Percentiles rank a stretch among this genome's conserved stretches.
Evolutionary conservation across 2,888 invertebrate genomes (phyloP).

Genomic region (Macaria liturata): DNA sequence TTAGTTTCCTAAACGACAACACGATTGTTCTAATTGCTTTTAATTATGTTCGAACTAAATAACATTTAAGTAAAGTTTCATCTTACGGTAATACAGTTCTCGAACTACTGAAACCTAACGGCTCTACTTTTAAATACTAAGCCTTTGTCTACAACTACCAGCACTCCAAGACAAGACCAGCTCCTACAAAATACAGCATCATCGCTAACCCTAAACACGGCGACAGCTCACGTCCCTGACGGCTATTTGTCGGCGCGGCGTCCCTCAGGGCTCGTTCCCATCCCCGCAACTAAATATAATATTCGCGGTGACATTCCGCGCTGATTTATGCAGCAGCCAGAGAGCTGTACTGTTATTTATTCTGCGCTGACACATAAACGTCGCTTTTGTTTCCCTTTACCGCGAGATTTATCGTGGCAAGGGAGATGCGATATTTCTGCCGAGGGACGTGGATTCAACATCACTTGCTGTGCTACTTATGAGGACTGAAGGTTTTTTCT

Average conservation of each 20-base stretch:
- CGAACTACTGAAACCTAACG: too few species aligned
- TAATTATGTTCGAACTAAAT: too few species aligned
- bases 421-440: constrained; percentile 31
- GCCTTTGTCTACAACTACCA: too few species aligned
- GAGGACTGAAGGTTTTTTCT: background rate
- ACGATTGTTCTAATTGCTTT: too few species aligned
- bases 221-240: constrained; percentile 51
- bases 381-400: constrained; percentile 79
- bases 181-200: constrained; percentile 18
- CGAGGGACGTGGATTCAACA: constrained; percentile 13
- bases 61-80: too few species aligned
- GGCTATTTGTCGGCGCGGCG: constrained; percentile 67
- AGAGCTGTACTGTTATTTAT: constrained; percentile 25
- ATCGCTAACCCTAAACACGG: constrained; percentile 33
- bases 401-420: constrained; percentile 53
- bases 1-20: too few species aligned
- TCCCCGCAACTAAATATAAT: constrained; percentile 28
- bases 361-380: constrained; percentile 78
- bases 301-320: constrained; percentile 49
- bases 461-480: background rate
- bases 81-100: too few species aligned
- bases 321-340: constrained; percentile 69
- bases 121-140: too few species aligned
- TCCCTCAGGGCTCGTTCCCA: constrained; percentile 65
- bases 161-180: background rate